Conservation (phyloP, 2,888 invertebrate genomes). For the Himalopsyche tibetana region DNA sequence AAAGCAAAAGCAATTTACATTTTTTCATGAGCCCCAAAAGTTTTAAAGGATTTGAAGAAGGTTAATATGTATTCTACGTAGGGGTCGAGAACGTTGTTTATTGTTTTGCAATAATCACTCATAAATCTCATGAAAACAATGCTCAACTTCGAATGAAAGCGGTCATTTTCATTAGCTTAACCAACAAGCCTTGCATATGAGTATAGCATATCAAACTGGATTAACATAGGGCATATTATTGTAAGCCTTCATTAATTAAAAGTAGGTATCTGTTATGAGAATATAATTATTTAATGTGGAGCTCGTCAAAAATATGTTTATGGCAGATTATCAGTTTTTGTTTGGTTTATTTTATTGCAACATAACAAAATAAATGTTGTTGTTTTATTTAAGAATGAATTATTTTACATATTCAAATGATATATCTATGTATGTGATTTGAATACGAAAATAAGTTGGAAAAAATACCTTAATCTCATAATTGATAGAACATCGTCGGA, state of each 20-base stretch:
- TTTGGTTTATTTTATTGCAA: too few relatives aligned
- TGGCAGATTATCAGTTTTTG: too few relatives aligned
- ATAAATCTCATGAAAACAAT: slow-evolving; percentile 58
- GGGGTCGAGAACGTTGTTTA: slow-evolving; percentile 54
- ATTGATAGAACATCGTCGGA: too few relatives aligned
- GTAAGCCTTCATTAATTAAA: background rate
- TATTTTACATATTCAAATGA: too few relatives aligned
- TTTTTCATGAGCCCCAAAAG: slow-evolving; percentile 32
- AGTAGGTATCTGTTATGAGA: too few relatives aligned
- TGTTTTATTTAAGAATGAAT: too few relatives aligned
- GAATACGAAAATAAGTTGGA: too few relatives aligned
- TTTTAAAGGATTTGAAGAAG: slow-evolving; percentile 50
- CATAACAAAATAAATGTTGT: too few relatives aligned
- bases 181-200: background rate
- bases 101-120: slow-evolving; percentile 60
- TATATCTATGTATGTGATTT: too few relatives aligned
- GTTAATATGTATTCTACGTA: slow-evolving; percentile 32
- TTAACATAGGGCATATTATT: background rate
- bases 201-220: background rate
- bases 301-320: too few relatives aligned
- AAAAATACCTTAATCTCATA: too few relatives aligned
- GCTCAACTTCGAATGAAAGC: slow-evolving; percentile 54
- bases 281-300: too few relatives aligned
- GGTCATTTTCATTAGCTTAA: slow-evolving; percentile 48
- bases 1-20: slow-evolving; percentile 41